These are phyloP conservation scores for Papilio polyxenes DNA, from an alignment of 1,140 invertebrate genomes.

Conservation along the genomic window DNA sequence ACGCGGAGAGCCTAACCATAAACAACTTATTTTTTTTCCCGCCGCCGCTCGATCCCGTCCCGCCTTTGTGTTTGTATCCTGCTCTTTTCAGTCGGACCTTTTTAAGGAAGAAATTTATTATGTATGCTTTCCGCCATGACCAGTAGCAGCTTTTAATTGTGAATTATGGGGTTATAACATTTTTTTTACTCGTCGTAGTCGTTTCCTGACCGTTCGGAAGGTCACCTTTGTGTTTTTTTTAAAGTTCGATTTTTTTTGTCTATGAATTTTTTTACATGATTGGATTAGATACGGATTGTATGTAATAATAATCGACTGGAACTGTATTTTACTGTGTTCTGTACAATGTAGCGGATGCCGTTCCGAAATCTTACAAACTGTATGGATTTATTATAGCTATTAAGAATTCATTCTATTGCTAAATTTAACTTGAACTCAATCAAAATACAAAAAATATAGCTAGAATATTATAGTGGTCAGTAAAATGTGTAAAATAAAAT, in stretches of 20 bases:
- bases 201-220: slow-evolving; percentile 71
- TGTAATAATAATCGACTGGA: slow-evolving; percentile 59
- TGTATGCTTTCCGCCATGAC: slow-evolving; percentile 76
- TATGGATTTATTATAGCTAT: slow-evolving; percentile 28
- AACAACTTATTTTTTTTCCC: slow-evolving; percentile 70
- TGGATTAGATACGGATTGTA: slow-evolving; percentile 61
- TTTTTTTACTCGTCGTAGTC: slow-evolving; percentile 59
- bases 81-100: slow-evolving; percentile 76
- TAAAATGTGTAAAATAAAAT: too few relatives aligned
- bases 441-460: neutral
- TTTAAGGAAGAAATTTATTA: slow-evolving; percentile 79
- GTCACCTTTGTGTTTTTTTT: slow-evolving; percentile 71
- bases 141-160: slow-evolving; percentile 79
- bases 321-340: slow-evolving; percentile 59
- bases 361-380: slow-evolving; percentile 43
- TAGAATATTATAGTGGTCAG: too few relatives aligned
- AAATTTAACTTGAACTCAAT: neutral
- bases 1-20: slow-evolving; percentile 56
- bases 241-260: slow-evolving; percentile 52
- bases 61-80: slow-evolving; percentile 74
- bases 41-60: slow-evolving; percentile 53
- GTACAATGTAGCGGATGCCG: slow-evolving; percentile 62
- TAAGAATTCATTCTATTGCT: neutral
- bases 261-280: slow-evolving; percentile 56
- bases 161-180: slow-evolving; percentile 75